Conservation (phyloP, 2,113 vertebrate species). For the Cathartes aura region DNA sequence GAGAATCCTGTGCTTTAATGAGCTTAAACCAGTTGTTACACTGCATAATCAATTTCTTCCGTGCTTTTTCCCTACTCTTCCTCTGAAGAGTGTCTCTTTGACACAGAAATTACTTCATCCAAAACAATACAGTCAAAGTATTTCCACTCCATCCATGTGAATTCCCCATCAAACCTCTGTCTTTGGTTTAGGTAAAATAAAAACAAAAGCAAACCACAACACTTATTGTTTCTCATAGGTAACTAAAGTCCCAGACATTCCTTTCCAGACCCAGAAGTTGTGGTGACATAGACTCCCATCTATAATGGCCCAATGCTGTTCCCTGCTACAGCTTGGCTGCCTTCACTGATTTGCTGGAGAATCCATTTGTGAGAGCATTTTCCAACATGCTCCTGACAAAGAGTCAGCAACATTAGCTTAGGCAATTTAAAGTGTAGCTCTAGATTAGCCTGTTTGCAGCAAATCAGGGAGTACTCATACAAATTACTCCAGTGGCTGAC, state of each 20-base stretch:
- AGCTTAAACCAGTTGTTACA: not conserved
- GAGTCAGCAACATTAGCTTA: not conserved
- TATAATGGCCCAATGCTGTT: fast-evolving
- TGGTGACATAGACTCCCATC: not conserved
- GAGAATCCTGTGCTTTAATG: not conserved
- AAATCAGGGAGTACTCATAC: not conserved
- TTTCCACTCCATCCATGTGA: not conserved
- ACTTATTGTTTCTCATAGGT: not conserved
- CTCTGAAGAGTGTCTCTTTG: not conserved
- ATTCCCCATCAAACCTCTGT: not conserved
- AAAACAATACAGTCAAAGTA: not conserved
- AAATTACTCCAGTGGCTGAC: not conserved
- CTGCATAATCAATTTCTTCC: not conserved
- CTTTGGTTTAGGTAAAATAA: not conserved
- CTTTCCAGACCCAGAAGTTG: not conserved
- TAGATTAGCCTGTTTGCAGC: not conserved
- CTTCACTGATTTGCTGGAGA: not conserved
- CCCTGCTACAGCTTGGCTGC: not conserved
- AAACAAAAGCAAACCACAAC: not conserved
- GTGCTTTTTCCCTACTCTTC: not conserved
- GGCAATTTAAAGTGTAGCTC: not conserved
- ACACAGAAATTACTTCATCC: not conserved
- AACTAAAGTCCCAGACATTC: not conserved
- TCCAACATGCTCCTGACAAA: not conserved
- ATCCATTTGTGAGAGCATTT: not conserved